These are phyloP conservation scores for Craseonycteris thonglongyai DNA, from an alignment of 2,113 vertebrate species.

Conservation along the genomic window DNA sequence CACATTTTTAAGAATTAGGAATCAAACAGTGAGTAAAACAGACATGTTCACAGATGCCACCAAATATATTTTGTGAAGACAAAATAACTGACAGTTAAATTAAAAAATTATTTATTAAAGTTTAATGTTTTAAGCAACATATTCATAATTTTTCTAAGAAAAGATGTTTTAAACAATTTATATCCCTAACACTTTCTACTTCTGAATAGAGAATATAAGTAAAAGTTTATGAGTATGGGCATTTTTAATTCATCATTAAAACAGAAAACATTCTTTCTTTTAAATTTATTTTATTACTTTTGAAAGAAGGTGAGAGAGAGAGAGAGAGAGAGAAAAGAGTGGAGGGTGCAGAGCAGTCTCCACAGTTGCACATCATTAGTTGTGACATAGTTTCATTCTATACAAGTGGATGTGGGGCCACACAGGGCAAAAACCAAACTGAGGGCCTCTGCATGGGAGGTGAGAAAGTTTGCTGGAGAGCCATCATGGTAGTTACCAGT, in stretches of 20 bases:
- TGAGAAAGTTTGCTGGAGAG: too few relatives aligned
- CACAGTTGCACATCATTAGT: too few relatives aligned
- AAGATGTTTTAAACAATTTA: constrained; percentile 9
- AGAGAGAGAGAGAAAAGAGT: too few relatives aligned
- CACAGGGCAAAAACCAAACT: too few relatives aligned
- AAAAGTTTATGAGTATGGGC: not conserved
- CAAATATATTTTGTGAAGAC: not conserved
- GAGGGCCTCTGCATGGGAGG: too few relatives aligned
- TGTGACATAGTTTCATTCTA: too few relatives aligned
- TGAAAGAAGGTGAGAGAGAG: too few relatives aligned
- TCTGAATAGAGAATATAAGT: not conserved
- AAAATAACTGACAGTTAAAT: not conserved
- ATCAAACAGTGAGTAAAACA: not conserved
- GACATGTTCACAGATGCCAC: not conserved
- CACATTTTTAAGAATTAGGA: not conserved
- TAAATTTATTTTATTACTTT: too few relatives aligned
- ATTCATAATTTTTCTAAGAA: not conserved
- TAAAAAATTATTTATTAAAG: constrained; percentile 28
- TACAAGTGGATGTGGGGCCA: too few relatives aligned
- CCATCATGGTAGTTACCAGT: too few relatives aligned
- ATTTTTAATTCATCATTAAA: constrained; percentile 12
- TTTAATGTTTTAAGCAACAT: constrained; percentile 29
- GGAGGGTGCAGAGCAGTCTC: too few relatives aligned
- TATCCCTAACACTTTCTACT: not conserved
- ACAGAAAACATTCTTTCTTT: not conserved